These are phyloP conservation scores for Drosophila greeni DNA, from an alignment of 2,888 invertebrate species.

Conservation along the genomic window DNA sequence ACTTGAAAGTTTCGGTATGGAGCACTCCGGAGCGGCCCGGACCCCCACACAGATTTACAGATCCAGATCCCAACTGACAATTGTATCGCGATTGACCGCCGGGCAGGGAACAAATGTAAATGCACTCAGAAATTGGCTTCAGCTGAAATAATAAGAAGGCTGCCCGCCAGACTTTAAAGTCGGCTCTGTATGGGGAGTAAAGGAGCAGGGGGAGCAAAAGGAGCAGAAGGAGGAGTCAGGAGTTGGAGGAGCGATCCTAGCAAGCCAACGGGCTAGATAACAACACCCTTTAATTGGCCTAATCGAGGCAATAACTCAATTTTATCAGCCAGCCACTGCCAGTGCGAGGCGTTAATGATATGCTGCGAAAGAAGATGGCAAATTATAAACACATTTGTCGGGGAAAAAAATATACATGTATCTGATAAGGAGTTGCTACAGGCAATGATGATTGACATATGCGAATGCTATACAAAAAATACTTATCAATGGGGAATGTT, in stretches of 20 bases:
- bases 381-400: slow-evolving; percentile 13
- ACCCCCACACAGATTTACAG: slow-evolving; percentile 24
- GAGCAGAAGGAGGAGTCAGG: background rate
- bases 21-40: slow-evolving; percentile 7
- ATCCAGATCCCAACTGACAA: slow-evolving; percentile 54
- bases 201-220: background rate
- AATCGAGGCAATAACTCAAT: slow-evolving; percentile 70
- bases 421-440: background rate
- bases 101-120: slow-evolving; percentile 55
- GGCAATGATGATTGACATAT: slow-evolving; percentile 18
- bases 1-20: slow-evolving; percentile 55
- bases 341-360: slow-evolving; percentile 47
- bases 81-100: slow-evolving; percentile 70
- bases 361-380: slow-evolving; percentile 31
- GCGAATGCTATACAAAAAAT: background rate
- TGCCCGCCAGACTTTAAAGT: slow-evolving; percentile 3
- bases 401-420: background rate
- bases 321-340: slow-evolving; percentile 56
- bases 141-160: slow-evolving; percentile 44
- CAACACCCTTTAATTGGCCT: slow-evolving; percentile 67
- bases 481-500: background rate
- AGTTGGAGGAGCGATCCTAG: slow-evolving; percentile 8
- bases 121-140: slow-evolving; percentile 42
- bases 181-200: background rate
- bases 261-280: slow-evolving; percentile 18